Percentiles rank a stretch among this genome's conserved stretches.
These are phyloP conservation scores for Notospermus geniculatus DNA, from an alignment of 1,140 invertebrate genomes.

Conservation along the genomic window DNA sequence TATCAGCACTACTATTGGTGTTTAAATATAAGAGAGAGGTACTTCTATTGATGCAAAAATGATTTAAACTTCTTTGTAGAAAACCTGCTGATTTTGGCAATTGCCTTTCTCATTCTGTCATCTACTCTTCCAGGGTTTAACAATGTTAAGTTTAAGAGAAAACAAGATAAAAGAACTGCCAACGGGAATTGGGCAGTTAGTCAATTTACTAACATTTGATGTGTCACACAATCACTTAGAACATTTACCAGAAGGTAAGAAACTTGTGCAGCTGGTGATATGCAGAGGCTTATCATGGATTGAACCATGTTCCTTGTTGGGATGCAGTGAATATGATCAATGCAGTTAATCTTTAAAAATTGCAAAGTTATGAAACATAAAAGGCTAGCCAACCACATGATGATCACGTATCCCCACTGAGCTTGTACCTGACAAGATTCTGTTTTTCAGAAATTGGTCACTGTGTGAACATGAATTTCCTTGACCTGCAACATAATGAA, in stretches of 20 bases:
- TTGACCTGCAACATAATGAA: slow-evolving; percentile 99
- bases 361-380: no score
- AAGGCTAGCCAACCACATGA: no score
- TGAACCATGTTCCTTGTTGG: no score
- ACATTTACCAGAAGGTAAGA: slow-evolving; percentile 66
- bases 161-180: slow-evolving; percentile 98
- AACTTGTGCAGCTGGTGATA: not conserved
- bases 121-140: slow-evolving; percentile 69
- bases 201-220: slow-evolving; percentile 90
- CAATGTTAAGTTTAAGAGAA: slow-evolving; percentile 95
- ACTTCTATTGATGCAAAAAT: no score
- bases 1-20: no score
- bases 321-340: no score
- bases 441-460: slow-evolving; percentile 83
- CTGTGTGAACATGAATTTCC: slow-evolving; percentile 86
- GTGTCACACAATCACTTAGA: slow-evolving; percentile 99
- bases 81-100: slow-evolving; percentile 14
- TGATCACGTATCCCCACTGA: no score
- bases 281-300: no score
- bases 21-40: no score
- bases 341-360: no score
- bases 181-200: slow-evolving; percentile 83
- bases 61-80: no score
- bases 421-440: no score
- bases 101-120: not conserved